Conservation (phyloP, 2,888 invertebrate species). For the Tuberolachnus salignus region DNA sequence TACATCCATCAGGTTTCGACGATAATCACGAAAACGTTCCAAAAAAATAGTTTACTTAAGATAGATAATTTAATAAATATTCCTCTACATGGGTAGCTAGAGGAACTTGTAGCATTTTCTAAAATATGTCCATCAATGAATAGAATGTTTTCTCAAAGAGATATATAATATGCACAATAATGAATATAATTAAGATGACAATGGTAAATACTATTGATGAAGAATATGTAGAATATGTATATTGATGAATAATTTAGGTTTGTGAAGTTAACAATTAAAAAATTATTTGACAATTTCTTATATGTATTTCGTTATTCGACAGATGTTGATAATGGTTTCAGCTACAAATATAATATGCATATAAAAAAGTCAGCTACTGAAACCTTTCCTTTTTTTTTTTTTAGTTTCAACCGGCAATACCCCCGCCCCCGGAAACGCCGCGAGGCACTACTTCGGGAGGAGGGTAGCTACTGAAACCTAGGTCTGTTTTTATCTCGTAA, state of each 20-base stretch:
- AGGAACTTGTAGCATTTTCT: constrained; percentile 7
- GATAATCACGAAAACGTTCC: neutral
- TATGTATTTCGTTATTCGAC: constrained; percentile 3
- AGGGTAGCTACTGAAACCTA: too few relatives aligned
- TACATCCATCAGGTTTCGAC: neutral
- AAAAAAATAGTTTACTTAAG: neutral
- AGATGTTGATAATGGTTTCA: constrained; percentile 1
- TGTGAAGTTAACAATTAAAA: neutral
- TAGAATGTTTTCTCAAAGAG: neutral
- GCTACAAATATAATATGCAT: neutral
- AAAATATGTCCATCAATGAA: constrained; percentile 6
- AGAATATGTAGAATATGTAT: too few relatives aligned
- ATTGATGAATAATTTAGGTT: neutral
- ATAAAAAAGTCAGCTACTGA: constrained; percentile 1
- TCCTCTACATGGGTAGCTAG: neutral
- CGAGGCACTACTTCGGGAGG: too few relatives aligned
- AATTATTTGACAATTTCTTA: neutral
- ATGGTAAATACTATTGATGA: neutral
- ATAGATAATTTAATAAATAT: neutral
- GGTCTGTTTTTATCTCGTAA: too few relatives aligned
- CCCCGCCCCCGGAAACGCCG: too few relatives aligned
- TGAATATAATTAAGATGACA: neutral
- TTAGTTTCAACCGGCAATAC: too few relatives aligned
- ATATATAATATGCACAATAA: neutral
- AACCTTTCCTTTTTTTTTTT: too few relatives aligned